A percentile compares a stretch with the other conserved stretches of the same genome.
Conservation (phyloP, 2,888 invertebrate species). For the Drosophila flavopinicola region DNA sequence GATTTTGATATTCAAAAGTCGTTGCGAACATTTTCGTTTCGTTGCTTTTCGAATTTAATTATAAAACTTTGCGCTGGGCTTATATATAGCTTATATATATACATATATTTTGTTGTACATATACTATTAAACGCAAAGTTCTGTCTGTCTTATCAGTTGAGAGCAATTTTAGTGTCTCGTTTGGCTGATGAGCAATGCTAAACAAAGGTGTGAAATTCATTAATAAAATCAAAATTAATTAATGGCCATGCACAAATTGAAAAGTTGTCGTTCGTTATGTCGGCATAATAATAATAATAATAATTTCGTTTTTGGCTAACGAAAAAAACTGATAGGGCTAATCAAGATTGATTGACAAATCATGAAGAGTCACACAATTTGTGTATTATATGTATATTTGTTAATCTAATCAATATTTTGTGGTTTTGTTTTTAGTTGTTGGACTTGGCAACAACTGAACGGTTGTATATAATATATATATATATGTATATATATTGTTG, state of each 20-base stretch:
- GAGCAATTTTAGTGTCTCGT: constrained; percentile 2
- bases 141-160: neutral
- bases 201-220: constrained; percentile 29
- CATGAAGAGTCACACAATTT: constrained; percentile 21
- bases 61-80: too few species aligned
- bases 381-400: constrained; percentile 27
- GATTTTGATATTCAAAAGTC: too few species aligned
- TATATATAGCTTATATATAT: neutral
- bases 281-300: constrained; percentile 13
- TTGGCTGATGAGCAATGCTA: neutral
- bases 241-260: constrained; percentile 17
- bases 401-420: constrained; percentile 53
- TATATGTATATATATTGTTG: neutral
- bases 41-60: too few species aligned
- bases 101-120: too few species aligned
- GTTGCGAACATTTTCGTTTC: too few species aligned
- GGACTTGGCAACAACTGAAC: constrained; percentile 37
- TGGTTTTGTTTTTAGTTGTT: neutral
- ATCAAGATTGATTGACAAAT: constrained; percentile 48
- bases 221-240: constrained; percentile 20
- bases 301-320: constrained; percentile 11
- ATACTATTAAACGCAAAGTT: neutral
- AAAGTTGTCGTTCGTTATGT: neutral
- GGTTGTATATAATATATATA: neutral
- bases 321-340: constrained; percentile 31